A percentile compares a stretch with the other conserved stretches of the same genome.
These are phyloP conservation scores for Alloplasta piceator DNA, from an alignment of 2,888 invertebrate species.

Conservation along the genomic window DNA sequence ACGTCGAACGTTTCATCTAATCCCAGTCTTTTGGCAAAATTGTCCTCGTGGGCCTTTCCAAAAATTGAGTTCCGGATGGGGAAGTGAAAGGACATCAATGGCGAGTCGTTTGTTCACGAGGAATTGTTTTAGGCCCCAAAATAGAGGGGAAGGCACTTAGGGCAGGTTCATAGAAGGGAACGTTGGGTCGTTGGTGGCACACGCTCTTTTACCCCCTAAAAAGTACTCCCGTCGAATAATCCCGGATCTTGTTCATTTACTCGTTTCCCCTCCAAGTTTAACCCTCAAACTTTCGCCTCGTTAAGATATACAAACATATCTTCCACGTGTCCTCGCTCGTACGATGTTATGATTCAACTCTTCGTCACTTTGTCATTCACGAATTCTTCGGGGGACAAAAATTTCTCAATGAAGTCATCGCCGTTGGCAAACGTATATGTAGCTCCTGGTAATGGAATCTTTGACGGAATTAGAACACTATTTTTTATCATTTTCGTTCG, in stretches of 20 bases:
- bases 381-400: constrained; percentile 38
- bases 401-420: constrained; percentile 33
- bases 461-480: no score
- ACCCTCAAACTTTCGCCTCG: constrained; percentile 16
- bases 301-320: constrained; percentile 72
- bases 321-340: constrained; percentile 74
- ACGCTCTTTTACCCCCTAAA: no score
- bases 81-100: no score
- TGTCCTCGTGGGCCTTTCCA: no score
- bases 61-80: no score
- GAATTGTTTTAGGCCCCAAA: not conserved
- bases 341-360: constrained; percentile 34
- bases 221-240: not conserved
- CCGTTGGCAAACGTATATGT: not conserved
- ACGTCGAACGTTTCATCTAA: constrained; percentile 44
- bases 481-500: no score
- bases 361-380: constrained; percentile 55
- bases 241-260: constrained; percentile 15
- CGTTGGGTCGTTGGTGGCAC: no score
- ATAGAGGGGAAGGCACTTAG: not conserved
- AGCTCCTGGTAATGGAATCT: no score
- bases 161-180: no score
- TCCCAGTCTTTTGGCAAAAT: constrained; percentile 33
- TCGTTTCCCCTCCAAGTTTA: constrained; percentile 23
- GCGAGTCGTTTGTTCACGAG: no score